Evolutionary conservation across 2,888 invertebrate genomes (phyloP).

Genomic region (Cephus sareptanus): DNA sequence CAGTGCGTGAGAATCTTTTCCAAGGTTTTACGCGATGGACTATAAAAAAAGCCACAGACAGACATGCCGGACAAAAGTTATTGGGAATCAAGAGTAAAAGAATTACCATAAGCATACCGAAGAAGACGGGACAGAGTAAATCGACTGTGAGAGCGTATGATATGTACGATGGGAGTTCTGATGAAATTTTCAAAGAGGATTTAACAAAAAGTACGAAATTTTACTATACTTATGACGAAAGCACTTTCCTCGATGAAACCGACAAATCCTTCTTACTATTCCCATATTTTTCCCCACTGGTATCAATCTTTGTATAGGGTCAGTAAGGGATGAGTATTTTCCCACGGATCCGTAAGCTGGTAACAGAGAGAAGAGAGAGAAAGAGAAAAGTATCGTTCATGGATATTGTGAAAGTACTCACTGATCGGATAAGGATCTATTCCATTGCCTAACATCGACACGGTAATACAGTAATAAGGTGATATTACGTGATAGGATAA

Average conservation of each 20-base stretch:
- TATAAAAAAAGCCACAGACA: neutral
- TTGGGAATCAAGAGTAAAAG: neutral
- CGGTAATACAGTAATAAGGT: neutral
- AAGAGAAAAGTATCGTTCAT: neutral
- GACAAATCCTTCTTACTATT: neutral
- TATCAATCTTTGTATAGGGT: neutral
- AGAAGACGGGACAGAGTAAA: neutral
- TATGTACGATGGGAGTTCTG: neutral
- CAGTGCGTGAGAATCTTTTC: neutral
- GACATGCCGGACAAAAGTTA: neutral
- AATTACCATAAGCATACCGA: too few species aligned
- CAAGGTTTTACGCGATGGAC: neutral
- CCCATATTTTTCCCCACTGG: neutral
- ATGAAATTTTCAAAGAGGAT: neutral
- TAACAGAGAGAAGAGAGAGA: neutral
- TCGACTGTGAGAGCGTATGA: neutral
- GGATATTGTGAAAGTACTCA: neutral
- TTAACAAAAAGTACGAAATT: neutral
- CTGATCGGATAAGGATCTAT: neutral
- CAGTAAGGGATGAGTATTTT: neutral
- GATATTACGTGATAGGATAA: neutral
- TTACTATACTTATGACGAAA: neutral
- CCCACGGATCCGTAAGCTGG: neutral
- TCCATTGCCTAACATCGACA: neutral
- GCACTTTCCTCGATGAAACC: neutral